phyloP scores from a whole-genome alignment of 2,888 invertebrate genomes.

The Eupithecia subumbrata region DNA sequence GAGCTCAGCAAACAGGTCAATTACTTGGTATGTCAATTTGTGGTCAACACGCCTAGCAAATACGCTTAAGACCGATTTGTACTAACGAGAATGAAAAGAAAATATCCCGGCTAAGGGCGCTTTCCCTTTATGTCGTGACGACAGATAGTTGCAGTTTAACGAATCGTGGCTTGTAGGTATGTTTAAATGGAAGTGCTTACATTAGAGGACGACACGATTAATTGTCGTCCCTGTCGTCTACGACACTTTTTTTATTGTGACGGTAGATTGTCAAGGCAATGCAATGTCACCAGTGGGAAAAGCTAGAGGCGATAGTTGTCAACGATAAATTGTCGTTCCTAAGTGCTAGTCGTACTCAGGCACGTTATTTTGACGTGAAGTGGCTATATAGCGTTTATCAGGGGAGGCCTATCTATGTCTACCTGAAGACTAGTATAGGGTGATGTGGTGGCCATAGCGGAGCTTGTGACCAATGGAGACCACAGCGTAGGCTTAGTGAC shows the following conservation, averaged over 20 bases:
- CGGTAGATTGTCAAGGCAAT: no score
- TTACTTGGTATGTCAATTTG: slow-evolving; percentile 42
- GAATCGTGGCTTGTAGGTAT: not conserved
- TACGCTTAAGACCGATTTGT: not conserved
- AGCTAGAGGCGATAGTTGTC: no score
- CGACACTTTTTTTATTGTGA: no score
- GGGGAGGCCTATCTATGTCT: not conserved
- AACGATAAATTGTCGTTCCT: not conserved
- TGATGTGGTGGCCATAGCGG: not conserved
- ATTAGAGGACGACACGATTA: no score
- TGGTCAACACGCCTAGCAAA: not conserved
- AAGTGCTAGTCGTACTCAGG: not conserved
- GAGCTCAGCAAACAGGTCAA: slow-evolving; percentile 60
- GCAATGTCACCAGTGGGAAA: no score
- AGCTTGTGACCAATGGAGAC: not conserved
- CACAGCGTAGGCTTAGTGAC: not conserved
- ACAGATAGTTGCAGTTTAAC: no score
- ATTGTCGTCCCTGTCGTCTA: no score
- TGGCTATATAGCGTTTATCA: not conserved
- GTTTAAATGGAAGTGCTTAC: no score
- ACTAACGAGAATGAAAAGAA: not conserved
- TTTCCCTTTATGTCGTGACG: no score
- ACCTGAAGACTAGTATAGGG: not conserved
- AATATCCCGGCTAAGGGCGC: not conserved
- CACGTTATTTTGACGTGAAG: not conserved